Evolutionary conservation across 2,113 vertebrate genomes (phyloP).

Genomic region (Zootoca vivipara): DNA sequence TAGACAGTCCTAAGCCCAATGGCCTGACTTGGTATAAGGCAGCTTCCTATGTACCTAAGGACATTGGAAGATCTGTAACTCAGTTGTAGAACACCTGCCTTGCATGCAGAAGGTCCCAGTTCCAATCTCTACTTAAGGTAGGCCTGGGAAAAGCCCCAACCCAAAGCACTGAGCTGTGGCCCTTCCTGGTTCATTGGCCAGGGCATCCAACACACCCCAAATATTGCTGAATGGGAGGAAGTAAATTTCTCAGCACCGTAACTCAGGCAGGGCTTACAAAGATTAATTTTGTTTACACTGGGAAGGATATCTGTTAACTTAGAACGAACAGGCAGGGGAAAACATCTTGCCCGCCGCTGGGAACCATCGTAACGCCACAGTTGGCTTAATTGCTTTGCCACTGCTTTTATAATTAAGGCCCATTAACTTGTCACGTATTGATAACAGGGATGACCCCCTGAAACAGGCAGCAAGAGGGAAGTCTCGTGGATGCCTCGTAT

Average conservation of each 20-base stretch:
- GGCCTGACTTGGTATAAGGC: too few species aligned
- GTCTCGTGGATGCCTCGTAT: neutral
- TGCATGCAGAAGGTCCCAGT: too few species aligned
- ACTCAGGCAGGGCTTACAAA: conserved; percentile 33
- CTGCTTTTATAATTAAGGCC: conserved; percentile 71
- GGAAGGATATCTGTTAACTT: conserved; percentile 47
- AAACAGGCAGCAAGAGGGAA: conserved; percentile 57
- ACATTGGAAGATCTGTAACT: too few species aligned
- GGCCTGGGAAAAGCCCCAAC: too few species aligned
- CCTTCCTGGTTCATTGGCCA: too few species aligned
- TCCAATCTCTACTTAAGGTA: too few species aligned
- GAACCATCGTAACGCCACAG: conserved; percentile 52
- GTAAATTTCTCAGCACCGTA: neutral
- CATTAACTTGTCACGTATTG: conserved; percentile 66
- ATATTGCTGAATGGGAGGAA: neutral
- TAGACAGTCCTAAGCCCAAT: too few species aligned
- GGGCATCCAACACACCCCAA: too few species aligned
- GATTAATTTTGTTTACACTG: conserved; percentile 51
- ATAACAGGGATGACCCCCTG: conserved; percentile 64
- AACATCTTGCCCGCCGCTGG: conserved; percentile 35
- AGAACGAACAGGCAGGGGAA: conserved; percentile 1
- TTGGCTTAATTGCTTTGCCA: conserved; percentile 68
- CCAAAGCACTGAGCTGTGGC: too few species aligned
- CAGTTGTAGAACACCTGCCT: too few species aligned
- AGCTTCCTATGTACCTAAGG: too few species aligned